Conservation (phyloP, 2,888 invertebrate species). For the Cerastoderma edule region DNA sequence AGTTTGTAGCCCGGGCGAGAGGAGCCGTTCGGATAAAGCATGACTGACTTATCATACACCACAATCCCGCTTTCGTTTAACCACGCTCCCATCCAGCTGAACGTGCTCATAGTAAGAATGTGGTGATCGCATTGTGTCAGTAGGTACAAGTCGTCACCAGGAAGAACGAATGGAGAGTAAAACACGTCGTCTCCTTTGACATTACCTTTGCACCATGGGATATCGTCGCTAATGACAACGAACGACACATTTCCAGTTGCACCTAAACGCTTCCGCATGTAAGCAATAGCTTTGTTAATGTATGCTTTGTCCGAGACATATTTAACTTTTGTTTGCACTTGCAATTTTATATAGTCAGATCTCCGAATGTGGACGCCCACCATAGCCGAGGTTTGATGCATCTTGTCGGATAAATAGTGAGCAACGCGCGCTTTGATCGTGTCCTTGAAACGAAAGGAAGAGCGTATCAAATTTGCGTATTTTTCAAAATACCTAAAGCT, state of each 20-base stretch:
- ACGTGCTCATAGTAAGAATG: not conserved
- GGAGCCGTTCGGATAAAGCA: not conserved
- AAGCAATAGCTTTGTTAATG: not conserved
- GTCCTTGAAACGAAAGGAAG: constrained; percentile 4
- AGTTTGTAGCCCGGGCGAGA: not conserved
- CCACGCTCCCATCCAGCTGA: constrained; percentile 22
- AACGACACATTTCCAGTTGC: not conserved
- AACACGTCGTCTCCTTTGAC: not conserved
- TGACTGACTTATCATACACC: constrained; percentile 1
- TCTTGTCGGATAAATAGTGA: not conserved
- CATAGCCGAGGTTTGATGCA: not conserved
- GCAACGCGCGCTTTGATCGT: not conserved
- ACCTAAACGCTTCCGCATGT: not conserved
- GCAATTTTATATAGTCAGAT: not conserved
- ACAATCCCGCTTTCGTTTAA: not conserved
- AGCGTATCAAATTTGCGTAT: not conserved
- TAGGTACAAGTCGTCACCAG: not conserved
- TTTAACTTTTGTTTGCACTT: not conserved
- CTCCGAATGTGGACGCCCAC: constrained; percentile 18
- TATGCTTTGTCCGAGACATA: not conserved
- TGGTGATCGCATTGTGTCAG: constrained; percentile 11
- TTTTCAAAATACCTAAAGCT: constrained; percentile 11
- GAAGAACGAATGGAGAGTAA: not conserved
- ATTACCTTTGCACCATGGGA: constrained; percentile 9
- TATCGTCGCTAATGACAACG: constrained; percentile 19